Base-by-base conservation (phyloP, 2,888 invertebrate genomes). In the Hipparchia semele region DNA sequence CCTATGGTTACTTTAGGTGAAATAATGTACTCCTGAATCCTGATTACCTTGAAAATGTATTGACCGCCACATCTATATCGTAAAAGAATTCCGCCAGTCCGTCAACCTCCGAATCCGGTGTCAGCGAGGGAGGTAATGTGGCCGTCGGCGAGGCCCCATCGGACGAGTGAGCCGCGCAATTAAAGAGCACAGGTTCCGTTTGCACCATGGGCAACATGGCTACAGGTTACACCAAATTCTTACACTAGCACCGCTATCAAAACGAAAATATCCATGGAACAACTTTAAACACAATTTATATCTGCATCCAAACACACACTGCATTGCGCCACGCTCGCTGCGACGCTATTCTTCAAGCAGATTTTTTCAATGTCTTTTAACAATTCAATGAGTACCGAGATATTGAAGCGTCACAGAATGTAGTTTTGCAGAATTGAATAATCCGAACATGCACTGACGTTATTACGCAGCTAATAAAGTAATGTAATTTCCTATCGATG, bases 271-370 rank as follows among this genome's bases (percentile, higher is more conserved):
- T 87, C 82, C 85, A 80, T 84, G 81, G 80, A 85, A 85, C 80
- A 88, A 86, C 85, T 87, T 86, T 80, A 84, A 87, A 89, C 90
- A 90, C 89, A 87, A 84, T 85, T 86, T 82, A 83, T 89, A 89
- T 89, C 86, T 88, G 87, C 87, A 89, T 86, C 87, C 85, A 89
- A 91, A 92, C 90, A 91, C 90, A 91, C 91, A 92, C 92, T 91
- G 93, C 93, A 94, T 93, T 93, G 93, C 93, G 92, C 93, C 92
- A 92, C 92, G 86, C 86, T 87, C 85, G 83, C 85, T 87, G 90
- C 88, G 90, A 88, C 88, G 89, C 87, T 86, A 85, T 88, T 86
- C 88, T 88, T 85, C 84, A 82, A 58, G 71, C 69, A 68, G 74
- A 75, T 67, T 68, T 65, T 75, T 69, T 62, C 79, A 82, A 81